Conservation (phyloP, 2,888 invertebrate genomes). For the Drosophila phalerata region DNA sequence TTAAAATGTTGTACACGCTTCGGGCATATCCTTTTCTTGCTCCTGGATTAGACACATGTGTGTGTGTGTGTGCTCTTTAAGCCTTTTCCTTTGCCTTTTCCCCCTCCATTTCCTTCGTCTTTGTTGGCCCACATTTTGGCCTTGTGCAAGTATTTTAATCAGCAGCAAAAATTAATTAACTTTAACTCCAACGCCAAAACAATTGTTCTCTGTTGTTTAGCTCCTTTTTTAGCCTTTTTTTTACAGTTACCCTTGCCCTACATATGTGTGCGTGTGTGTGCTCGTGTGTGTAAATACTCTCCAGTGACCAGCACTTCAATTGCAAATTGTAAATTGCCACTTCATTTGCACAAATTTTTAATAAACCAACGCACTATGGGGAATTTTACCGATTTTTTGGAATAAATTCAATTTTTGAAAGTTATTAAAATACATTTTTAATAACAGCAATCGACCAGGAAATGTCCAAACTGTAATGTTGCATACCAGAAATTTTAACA, state of each 20-base stretch:
- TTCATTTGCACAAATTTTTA: conserved; percentile 72
- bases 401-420: too few relatives aligned
- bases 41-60: conserved; percentile 35
- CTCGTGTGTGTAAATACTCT: conserved; percentile 13
- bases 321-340: conserved; percentile 64
- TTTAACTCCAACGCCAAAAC: conserved; percentile 34
- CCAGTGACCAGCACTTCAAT: conserved; percentile 21
- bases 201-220: conserved; percentile 20
- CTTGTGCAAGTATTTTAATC: conserved; percentile 51
- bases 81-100: conserved; percentile 14
- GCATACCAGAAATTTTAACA: too few relatives aligned
- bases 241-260: background rate
- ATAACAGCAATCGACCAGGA: too few relatives aligned
- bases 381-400: too few relatives aligned
- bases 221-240: conserved; percentile 8
- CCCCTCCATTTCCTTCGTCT: conserved; percentile 2
- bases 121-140: conserved; percentile 34
- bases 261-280: conserved; percentile 1
- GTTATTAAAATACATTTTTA: too few relatives aligned
- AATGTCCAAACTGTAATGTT: too few relatives aligned
- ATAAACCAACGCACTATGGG: conserved; percentile 60
- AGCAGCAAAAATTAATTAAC: conserved; percentile 74
- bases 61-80: conserved; percentile 27
- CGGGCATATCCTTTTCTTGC: conserved; percentile 39
- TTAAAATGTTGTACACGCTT: conserved; percentile 72